Evolutionary conservation across 2,888 invertebrate genomes (phyloP).

Genomic region (Caenorhabditis japonica): DNA sequence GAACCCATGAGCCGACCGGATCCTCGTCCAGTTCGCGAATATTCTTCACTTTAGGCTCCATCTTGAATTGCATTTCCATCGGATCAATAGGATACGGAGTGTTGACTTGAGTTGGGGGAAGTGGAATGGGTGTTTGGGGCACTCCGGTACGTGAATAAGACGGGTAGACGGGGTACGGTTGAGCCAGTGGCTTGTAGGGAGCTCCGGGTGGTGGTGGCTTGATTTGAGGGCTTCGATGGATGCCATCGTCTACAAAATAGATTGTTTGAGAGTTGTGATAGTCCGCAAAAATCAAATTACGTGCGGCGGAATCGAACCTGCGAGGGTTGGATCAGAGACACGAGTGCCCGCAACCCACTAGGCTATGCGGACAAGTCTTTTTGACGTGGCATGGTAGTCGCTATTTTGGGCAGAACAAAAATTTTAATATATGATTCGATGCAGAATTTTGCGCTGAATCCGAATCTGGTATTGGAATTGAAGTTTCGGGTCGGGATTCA

Average conservation of each 20-base stretch:
- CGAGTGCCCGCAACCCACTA: no score
- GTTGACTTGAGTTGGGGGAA: conserved; percentile 53
- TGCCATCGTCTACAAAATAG: conserved; percentile 28
- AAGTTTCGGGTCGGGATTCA: no score
- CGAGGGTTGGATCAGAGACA: no score
- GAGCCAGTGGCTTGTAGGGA: conserved; percentile 41
- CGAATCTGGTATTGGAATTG: no score
- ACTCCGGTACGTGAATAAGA: conserved; percentile 56
- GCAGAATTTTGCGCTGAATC: no score
- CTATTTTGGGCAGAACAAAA: no score
- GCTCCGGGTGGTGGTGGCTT: conserved; percentile 4
- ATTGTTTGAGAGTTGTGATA: no score
- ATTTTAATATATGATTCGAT: no score
- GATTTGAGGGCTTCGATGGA: conserved; percentile 25
- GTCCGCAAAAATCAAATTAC: no score
- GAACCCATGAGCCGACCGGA: conserved; percentile 64
- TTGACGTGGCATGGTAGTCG: no score
- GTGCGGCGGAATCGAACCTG: no score
- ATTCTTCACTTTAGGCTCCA: conserved; percentile 42
- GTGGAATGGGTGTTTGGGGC: conserved; percentile 57
- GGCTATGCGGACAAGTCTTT: no score
- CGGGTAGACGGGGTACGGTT: conserved; percentile 58
- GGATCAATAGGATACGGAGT: conserved; percentile 61
- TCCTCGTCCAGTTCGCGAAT: conserved; percentile 58
- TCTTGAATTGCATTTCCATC: conserved; percentile 34